Evolutionary conservation across 1,140 invertebrate genomes (phyloP), one percentile per base, ranked within the genome.

Genomic region (Hylaeus volcanicus): DNA sequence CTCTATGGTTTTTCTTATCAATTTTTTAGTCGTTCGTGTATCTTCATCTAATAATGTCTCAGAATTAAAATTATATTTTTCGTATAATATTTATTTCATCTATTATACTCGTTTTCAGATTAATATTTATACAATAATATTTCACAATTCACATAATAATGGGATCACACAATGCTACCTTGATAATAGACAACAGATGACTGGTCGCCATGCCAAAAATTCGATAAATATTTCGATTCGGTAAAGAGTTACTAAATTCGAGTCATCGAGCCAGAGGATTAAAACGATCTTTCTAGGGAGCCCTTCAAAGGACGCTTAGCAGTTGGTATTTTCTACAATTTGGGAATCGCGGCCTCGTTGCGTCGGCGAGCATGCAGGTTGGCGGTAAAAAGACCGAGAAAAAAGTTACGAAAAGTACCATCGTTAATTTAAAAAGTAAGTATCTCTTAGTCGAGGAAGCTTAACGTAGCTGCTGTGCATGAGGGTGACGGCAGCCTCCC

Each of bases 401-500:
- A 26, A 61, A 71, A 63, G n/a, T 78, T 51, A 43, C 43, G 63
- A 15, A 26, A 80, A 80, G 78, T 74, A 68, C 53, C 78, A 66
- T 80, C 78, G 71, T 80, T 80, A 80, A 80, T 80, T 80, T 68
- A 74, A 79, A 79, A 79, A 79, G 78, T 74, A 74, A 79, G 71
- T 72, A 68, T 79, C 78, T 74, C 71, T 74, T 79, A 74, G 63
- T 39, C 66, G 55, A 55, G 53, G 53, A 48, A 75, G 74, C 74
- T 75, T 66, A 68, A 43, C 53, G 39, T 56, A 26, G 26, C 43
- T 43, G n/a, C 8, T 61, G 1, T 12, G 43, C 5, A 26, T 41
- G 53, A 70, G 37, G 51, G 39, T 43, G 37, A 9, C 37, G 26
- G 68, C 37, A 51, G 68, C 51, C 15, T 26, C 26, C 3, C 60